A percentile compares a stretch with the other conserved stretches of the same genome.
Evolutionary conservation across 2,797 vertebrate genomes (phyloP).

Genomic region (Adrianichthys oophorus): DNA sequence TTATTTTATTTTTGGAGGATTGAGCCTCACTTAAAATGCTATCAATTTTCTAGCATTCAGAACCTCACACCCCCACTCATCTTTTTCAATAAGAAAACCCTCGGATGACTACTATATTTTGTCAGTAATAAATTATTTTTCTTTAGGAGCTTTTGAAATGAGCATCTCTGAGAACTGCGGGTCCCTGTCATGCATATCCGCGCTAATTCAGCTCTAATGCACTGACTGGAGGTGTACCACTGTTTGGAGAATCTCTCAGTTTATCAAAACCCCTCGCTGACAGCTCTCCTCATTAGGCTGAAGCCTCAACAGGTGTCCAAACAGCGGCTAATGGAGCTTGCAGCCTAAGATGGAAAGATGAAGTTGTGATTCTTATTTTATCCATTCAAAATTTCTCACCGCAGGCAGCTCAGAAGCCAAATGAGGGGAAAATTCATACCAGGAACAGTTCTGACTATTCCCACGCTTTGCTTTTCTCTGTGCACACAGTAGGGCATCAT

Average conservation of each 20-base stretch:
- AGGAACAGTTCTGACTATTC: conserved; percentile 17
- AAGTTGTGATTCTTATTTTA: conserved; percentile 33
- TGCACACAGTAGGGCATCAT: conserved; percentile 8
- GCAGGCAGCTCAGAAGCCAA: conserved; percentile 25
- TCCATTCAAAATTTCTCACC: conserved; percentile 30
- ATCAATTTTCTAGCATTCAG: neutral
- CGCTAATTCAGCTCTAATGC: conserved; percentile 79
- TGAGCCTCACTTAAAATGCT: neutral
- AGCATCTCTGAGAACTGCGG: conserved; percentile 65
- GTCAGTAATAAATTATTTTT: conserved; percentile 72
- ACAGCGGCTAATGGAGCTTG: conserved; percentile 79
- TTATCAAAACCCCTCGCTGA: conserved; percentile 76
- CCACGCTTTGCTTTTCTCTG: neutral
- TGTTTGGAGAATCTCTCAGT: conserved; percentile 84
- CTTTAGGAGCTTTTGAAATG: conserved; percentile 68
- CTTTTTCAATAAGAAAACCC: conserved; percentile 35
- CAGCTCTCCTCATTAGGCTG: conserved; percentile 65
- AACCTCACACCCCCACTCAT: conserved; percentile 4
- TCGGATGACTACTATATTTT: conserved; percentile 52
- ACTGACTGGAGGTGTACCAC: conserved; percentile 70
- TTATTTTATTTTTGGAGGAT: too few species aligned
- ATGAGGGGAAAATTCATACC: conserved; percentile 32
- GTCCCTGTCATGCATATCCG: conserved; percentile 45
- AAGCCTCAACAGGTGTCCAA: conserved; percentile 80
- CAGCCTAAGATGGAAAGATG: conserved; percentile 36